Evolutionary conservation across 2,888 invertebrate species (phyloP), one percentile per base, ranked within the genome.

Genomic region (Lysandra bellargus): DNA sequence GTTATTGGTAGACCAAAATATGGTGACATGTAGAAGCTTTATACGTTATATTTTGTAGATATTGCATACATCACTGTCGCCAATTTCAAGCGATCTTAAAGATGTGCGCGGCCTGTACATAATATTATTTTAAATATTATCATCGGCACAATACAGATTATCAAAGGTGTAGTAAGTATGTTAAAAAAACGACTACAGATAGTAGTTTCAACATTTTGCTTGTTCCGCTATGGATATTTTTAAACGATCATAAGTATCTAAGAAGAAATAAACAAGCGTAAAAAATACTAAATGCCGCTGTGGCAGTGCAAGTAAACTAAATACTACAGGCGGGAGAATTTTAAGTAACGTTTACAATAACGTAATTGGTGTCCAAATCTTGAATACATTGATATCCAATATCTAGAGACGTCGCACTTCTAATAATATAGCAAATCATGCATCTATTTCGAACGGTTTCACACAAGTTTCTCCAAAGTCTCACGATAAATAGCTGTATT

Each of bases 211-310:
- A 14, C 53, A 57, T 57, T 57, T 57, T 53, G 0, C 14, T 14
- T 17, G n/a, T 74, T 2, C 49, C 9, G 9, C 49, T 44, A 4
- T n/a, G 44, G 49, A 44, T 9, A 74, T 44, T 44, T 74, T 37
- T 73, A 17, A 44, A 49, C 7, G 6, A 23, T n/a, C 0, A 57
- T 57, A 53, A 12, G 30, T 5, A 33, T 53, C 40, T 40, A 40
- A 33, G 12, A 23, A 57, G 44, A 14, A 76, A 30, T 76, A 76
- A 76, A 76, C 57, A 76, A 53, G 75, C 49, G 57, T 37, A 76
- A 57, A 76, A 76, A 76, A 23, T 23, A 74, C 44, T 74, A 79
- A 79, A 79, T 79, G 79, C 79, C 79, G 7, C 23, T 75, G 17
- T 61, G 79, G 79, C 79, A 79, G 79, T 79, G 79, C 3, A 12